Conservation (phyloP, 2,888 invertebrate genomes). For the Macrosiphum euphorbiae region DNA sequence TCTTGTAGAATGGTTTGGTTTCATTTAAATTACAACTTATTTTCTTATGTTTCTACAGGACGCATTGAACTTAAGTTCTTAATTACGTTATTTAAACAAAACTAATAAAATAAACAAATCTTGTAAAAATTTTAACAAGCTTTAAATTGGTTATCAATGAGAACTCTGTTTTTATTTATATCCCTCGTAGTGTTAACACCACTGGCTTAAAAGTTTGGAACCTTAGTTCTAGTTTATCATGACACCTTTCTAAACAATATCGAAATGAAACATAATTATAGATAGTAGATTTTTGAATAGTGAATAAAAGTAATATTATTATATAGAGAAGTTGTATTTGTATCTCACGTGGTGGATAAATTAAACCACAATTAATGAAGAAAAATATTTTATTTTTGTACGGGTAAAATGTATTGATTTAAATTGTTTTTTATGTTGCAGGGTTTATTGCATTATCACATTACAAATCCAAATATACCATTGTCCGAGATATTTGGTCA, state of each 20-base stretch:
- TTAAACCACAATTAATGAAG: background rate
- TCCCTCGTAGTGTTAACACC: background rate
- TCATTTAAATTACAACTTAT: too few relatives aligned
- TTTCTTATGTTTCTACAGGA: too few relatives aligned
- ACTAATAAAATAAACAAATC: too few relatives aligned
- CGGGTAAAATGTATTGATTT: constrained; percentile 54
- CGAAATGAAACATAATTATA: background rate
- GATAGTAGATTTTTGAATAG: background rate
- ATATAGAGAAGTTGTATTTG: background rate
- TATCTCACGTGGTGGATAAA: background rate
- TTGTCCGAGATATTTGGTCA: constrained; percentile 71
- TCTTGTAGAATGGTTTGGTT: too few relatives aligned
- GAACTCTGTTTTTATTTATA: background rate
- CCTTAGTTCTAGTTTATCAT: background rate
- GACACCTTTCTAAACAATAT: background rate
- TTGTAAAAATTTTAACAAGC: background rate
- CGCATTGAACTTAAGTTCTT: too few relatives aligned
- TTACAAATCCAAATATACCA: constrained; percentile 69
- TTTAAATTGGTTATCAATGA: background rate
- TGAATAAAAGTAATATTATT: background rate
- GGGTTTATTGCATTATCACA: constrained; percentile 71
- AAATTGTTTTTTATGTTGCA: constrained; percentile 67
- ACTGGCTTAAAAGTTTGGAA: background rate
- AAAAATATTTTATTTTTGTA: background rate
- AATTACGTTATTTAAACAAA: too few relatives aligned